Evolutionary conservation across 2,797 vertebrate genomes (phyloP).

Genomic region (Ptychadena robeensis): DNA sequence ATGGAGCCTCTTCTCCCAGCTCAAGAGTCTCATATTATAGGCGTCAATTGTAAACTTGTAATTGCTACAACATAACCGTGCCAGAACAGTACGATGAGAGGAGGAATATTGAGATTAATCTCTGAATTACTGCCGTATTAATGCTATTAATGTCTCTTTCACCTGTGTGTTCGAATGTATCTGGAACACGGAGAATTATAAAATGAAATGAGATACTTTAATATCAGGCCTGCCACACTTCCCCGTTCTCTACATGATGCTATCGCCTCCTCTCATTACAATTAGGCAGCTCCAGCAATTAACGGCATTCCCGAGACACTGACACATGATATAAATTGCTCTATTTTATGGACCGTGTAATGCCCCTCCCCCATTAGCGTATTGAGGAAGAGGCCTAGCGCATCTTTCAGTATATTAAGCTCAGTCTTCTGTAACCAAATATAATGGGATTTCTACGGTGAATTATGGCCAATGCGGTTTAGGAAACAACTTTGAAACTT

Average conservation of each 20-base stretch:
- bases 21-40: not conserved
- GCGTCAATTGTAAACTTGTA: slow-evolving; percentile 19
- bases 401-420: slow-evolving; percentile 79
- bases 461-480: slow-evolving; percentile 75
- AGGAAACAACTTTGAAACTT: slow-evolving; percentile 75
- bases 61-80: slow-evolving; percentile 28
- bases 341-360: slow-evolving; percentile 77
- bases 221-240: not conserved
- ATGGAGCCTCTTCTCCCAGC: not conserved
- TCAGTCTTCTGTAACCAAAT: slow-evolving; percentile 80
- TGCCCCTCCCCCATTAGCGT: slow-evolving; percentile 74
- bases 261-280: slow-evolving; percentile 70
- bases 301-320: slow-evolving; percentile 71
- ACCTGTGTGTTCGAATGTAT: not conserved
- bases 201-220: slow-evolving; percentile 5
- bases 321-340: slow-evolving; percentile 74
- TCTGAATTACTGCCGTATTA: slow-evolving; percentile 21
- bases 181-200: not conserved
- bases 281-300: slow-evolving; percentile 74
- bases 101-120: slow-evolving; percentile 32
- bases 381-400: slow-evolving; percentile 72
- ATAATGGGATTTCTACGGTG: slow-evolving; percentile 80
- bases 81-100: not conserved
- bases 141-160: not conserved
- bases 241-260: not conserved